Evolutionary conservation across 1,140 invertebrate genomes (phyloP), one percentile per base, ranked within the genome.

Genomic region (Streblospio benedicti): DNA sequence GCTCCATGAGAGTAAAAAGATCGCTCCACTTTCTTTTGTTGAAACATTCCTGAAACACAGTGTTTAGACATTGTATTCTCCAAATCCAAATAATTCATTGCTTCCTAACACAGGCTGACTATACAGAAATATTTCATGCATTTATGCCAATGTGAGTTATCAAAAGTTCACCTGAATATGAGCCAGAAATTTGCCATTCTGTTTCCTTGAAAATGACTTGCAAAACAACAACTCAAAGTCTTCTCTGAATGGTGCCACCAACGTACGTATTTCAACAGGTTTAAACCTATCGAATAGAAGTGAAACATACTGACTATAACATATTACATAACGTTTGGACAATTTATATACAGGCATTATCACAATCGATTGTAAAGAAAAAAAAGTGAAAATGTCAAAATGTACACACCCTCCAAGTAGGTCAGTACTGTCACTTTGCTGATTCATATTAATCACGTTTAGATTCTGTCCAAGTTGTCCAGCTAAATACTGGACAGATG

Each of bases 401-500:
- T n/a, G n/a, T n/a, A n/a, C n/a, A n/a, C 72, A 85, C 76, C 96
- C 95, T 67, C 96, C 97, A 1, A 99, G 80, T 12, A 99, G 81
- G 82, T 99, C 96, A 2, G 90, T 85, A 50, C 89, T 92, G 78
- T 99, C 95, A 66, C 91, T 97, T 76, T 99, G 95, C 74, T 99
- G 95, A 74, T 97, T 99, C 88, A 99, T 91, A 76, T 99, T 99
- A n/a, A 99, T 89, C 0, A 98, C 93, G 41, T 90, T 81, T 14
- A 99, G 79, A 71, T 87, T 89, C 64, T 91, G 85, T 14, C 88
- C 86, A 18, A 72, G 57, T 62, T 87, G 84, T 63, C 86, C 82
- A 0, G 95, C 91, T 20, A 99, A 78, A 75, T 90, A 93, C 73
- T 99, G 96, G 31, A 99, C 83, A 0, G 88, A 86, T n/a, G 91